Evolutionary conservation across 2,797 vertebrate species (phyloP).

Genomic region (Ptychadena robeensis): DNA sequence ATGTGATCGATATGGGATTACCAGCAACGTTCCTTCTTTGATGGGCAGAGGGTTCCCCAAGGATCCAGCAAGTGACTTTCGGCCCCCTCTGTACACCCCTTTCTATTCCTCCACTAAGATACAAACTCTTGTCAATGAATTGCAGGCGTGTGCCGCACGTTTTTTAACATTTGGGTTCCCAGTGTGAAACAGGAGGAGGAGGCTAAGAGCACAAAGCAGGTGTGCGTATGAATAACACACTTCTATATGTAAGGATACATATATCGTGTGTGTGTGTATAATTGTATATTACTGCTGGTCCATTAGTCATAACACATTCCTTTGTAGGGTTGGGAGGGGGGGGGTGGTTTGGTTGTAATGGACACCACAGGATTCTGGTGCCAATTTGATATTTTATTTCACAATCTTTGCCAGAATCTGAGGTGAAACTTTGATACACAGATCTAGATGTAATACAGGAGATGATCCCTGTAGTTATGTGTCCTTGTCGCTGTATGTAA

Average conservation of each 20-base stretch:
- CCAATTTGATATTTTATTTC: background rate
- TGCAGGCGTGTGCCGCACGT: background rate
- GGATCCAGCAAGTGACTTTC: constrained; percentile 25
- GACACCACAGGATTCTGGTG: constrained; percentile 11
- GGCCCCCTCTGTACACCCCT: constrained; percentile 4
- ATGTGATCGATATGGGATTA: constrained; percentile 23
- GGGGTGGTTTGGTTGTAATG: constrained; percentile 39
- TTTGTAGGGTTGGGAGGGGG: constrained; percentile 35
- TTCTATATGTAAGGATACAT: constrained; percentile 26
- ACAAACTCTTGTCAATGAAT: constrained; percentile 16
- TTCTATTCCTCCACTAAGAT: background rate
- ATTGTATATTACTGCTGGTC: constrained; percentile 46
- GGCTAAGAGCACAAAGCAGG: constrained; percentile 55
- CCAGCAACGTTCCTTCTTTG: constrained; percentile 21
- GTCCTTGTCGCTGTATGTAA: constrained; percentile 38
- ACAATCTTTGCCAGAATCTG: constrained; percentile 2
- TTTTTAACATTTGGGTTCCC: constrained; percentile 7
- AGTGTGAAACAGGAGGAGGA: background rate
- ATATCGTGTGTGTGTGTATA: constrained; percentile 24
- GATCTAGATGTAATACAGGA: constrained; percentile 25
- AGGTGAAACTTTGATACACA: constrained; percentile 17
- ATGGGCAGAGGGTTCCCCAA: background rate
- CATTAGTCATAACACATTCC: constrained; percentile 38
- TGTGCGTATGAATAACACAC: constrained; percentile 30
- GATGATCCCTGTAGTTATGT: constrained; percentile 4